phyloP scores from a whole-genome alignment of 2,113 vertebrate genomes.

The Triplophysa siluroides region DNA sequence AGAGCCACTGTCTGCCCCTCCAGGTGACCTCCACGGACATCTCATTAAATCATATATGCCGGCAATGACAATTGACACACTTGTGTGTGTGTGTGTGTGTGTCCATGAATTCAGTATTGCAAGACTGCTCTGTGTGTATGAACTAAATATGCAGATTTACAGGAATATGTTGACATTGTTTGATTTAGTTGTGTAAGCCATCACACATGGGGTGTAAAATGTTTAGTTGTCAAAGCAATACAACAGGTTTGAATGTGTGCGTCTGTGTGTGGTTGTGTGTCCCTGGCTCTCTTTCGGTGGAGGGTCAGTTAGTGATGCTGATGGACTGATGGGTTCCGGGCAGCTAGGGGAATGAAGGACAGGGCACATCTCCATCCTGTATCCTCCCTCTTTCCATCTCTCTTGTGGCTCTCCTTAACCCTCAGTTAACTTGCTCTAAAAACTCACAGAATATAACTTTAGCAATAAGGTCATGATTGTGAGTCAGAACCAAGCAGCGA shows the following conservation, averaged over 20 bases:
- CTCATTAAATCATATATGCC: slow-evolving; percentile 7
- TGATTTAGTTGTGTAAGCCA: slow-evolving; percentile 1
- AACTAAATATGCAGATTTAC: slow-evolving; percentile 7
- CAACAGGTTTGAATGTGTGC: slow-evolving; percentile 26
- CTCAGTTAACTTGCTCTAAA: slow-evolving; percentile 48
- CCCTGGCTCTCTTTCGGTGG: slow-evolving; percentile 54
- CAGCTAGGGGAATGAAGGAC: slow-evolving; percentile 63
- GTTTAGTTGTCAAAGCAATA: slow-evolving; percentile 54
- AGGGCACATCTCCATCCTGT: slow-evolving; percentile 66
- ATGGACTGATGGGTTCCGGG: slow-evolving; percentile 77
- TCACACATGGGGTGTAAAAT: slow-evolving; percentile 19
- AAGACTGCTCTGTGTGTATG: neutral
- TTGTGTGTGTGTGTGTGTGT: slow-evolving; percentile 4
- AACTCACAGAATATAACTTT: slow-evolving; percentile 37
- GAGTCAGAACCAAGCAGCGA: neutral
- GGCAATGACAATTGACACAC: neutral
- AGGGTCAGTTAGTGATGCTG: slow-evolving; percentile 61
- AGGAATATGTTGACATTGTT: slow-evolving; percentile 22
- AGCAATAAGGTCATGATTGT: neutral
- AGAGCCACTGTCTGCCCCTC: slow-evolving; percentile 53
- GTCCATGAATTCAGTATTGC: neutral
- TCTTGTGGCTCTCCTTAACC: slow-evolving; percentile 59
- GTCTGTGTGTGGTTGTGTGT: slow-evolving; percentile 42
- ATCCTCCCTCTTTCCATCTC: slow-evolving; percentile 31
- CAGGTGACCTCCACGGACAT: slow-evolving; percentile 17